Evolutionary conservation across 2,113 vertebrate genomes (phyloP).

Genomic region (Melanerpes formicivorus): DNA sequence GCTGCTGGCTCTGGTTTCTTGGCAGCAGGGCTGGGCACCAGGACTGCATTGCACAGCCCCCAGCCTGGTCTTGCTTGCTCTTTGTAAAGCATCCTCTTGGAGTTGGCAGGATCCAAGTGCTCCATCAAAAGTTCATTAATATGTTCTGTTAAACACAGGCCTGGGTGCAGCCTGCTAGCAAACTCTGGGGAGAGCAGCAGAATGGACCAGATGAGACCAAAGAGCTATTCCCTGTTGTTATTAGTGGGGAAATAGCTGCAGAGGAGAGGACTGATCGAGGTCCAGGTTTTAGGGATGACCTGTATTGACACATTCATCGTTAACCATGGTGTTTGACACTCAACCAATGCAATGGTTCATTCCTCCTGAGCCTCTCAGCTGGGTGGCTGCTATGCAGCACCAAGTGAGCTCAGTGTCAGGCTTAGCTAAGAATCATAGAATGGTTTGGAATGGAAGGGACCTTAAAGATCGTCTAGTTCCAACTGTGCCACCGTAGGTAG

Average conservation of each 20-base stretch:
- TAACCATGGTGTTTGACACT: accelerated
- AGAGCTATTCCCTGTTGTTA: neutral
- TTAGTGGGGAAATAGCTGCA: neutral
- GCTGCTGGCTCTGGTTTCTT: neutral
- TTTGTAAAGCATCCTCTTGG: neutral
- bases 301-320: accelerated
- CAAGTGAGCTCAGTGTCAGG: accelerated
- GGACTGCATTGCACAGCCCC: neutral
- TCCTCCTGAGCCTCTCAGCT: neutral
- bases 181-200: accelerated
- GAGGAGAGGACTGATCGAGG: neutral
- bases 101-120: neutral
- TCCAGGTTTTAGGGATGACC: neutral
- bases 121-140: neutral
- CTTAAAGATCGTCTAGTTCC: no score
- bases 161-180: neutral
- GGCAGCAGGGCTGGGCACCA: neutral
- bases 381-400: neutral
- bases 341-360: accelerated
- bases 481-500: no score
- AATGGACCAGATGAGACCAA: neutral
- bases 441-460: no score
- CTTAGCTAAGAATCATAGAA: neutral
- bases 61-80: neutral
- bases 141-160: neutral